These are phyloP conservation scores for Megamerina dolium DNA, from an alignment of 2,888 invertebrate genomes.

Conservation along the genomic window DNA sequence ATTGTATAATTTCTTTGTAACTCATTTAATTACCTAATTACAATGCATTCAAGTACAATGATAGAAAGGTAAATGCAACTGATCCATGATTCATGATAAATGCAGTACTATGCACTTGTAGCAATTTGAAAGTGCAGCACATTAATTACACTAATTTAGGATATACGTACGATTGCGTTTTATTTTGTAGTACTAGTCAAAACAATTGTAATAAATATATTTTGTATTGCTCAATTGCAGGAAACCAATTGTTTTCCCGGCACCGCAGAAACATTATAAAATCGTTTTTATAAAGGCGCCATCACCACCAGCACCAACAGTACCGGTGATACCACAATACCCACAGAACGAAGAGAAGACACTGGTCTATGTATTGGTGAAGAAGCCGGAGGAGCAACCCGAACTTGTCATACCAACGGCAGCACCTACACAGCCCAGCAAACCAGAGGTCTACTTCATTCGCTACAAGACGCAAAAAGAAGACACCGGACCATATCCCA, in stretches of 20 bases:
- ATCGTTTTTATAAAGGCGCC: conserved; percentile 73
- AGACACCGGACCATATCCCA: conserved; percentile 47
- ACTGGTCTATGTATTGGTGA: conserved; percentile 66
- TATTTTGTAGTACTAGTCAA: too few relatives aligned
- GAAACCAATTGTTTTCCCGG: conserved; percentile 53
- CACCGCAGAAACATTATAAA: conserved; percentile 73
- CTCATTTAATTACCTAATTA: too few relatives aligned
- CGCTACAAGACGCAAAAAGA: conserved; percentile 65
- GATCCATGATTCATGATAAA: too few relatives aligned
- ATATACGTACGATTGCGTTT: too few relatives aligned
- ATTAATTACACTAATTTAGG: too few relatives aligned
- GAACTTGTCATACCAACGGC: conserved; percentile 64
- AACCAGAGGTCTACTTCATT: conserved; percentile 71
- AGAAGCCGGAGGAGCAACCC: conserved; percentile 67
- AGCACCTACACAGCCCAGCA: conserved; percentile 67
- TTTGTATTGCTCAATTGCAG: conserved; percentile 31
- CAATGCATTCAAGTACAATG: too few relatives aligned
- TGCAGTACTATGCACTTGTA: too few relatives aligned
- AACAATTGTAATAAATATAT: too few relatives aligned
- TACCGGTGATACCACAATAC: conserved; percentile 56
- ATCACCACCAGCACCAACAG: conserved; percentile 59
- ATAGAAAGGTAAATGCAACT: too few relatives aligned
- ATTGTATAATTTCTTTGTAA: too few relatives aligned
- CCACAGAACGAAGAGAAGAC: conserved; percentile 71
- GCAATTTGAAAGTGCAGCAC: too few relatives aligned